Percentiles rank a stretch among this genome's conserved stretches.
These are phyloP conservation scores for Amaurobius ferox DNA, from an alignment of 2,888 invertebrate species.

Conservation along the genomic window DNA sequence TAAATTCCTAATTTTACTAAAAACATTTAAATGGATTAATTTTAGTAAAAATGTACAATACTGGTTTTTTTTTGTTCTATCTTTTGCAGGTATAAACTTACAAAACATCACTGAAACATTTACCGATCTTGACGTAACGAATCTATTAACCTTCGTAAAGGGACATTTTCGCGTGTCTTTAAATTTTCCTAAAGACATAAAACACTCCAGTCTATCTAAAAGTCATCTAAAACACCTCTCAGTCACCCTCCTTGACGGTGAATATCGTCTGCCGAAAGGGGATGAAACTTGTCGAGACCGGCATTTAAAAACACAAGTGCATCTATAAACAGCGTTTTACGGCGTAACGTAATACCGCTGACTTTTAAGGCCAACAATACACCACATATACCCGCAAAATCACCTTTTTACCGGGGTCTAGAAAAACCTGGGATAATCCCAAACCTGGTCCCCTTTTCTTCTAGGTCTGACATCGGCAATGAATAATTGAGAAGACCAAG, in stretches of 20 bases:
- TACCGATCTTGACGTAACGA: too few relatives aligned
- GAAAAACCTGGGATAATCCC: background rate
- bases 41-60: too few relatives aligned
- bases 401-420: slow-evolving; percentile 2
- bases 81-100: too few relatives aligned
- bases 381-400: background rate
- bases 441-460: slow-evolving; percentile 24
- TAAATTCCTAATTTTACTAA: too few relatives aligned
- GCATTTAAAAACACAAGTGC: slow-evolving; percentile 69
- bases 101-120: too few relatives aligned
- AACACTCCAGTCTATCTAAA: background rate
- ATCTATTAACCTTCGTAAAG: too few relatives aligned
- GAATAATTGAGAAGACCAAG: slow-evolving; percentile 61
- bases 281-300: slow-evolving; percentile 27
- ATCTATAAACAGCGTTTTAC: slow-evolving; percentile 67
- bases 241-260: background rate
- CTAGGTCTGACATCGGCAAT: slow-evolving; percentile 32
- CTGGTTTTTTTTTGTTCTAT: too few relatives aligned
- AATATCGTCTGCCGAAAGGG: background rate
- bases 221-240: background rate
- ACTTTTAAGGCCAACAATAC: slow-evolving; percentile 35
- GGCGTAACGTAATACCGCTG: slow-evolving; percentile 48
- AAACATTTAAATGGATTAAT: too few relatives aligned
- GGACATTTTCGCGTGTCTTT: background rate
- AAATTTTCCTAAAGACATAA: background rate